Evolutionary conservation across 1,140 invertebrate genomes (phyloP).

Genomic region (Holotrichia oblita): DNA sequence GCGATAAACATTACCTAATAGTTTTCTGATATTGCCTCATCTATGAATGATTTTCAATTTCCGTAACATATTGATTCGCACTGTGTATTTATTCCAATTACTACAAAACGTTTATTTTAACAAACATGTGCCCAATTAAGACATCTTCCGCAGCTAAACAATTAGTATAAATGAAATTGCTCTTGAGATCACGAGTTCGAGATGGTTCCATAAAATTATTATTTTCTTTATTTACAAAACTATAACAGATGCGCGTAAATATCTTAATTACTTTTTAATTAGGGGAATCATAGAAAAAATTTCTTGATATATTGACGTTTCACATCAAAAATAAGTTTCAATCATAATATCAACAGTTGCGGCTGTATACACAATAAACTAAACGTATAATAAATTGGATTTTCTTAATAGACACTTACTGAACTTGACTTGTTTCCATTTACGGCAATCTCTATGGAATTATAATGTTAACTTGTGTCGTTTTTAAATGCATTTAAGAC

Average conservation of each 20-base stretch:
- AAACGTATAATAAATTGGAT: neutral
- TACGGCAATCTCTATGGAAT: neutral
- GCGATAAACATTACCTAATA: no score
- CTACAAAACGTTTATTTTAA: neutral
- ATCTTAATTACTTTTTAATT: conserved; percentile 5
- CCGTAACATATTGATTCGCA: no score
- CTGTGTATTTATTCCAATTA: no score
- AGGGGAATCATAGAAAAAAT: neutral
- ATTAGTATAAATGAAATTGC: conserved; percentile 6
- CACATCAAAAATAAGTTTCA: neutral
- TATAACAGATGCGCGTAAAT: neutral
- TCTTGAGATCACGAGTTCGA: conserved; percentile 1
- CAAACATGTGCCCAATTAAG: neutral
- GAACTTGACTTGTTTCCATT: neutral
- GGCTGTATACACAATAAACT: no score
- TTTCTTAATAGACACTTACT: neutral
- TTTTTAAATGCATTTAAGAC: no score
- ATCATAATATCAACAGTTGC: neutral
- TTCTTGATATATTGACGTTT: neutral
- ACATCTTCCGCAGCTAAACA: neutral
- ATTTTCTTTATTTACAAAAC: neutral
- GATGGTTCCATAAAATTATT: neutral
- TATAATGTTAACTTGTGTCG: no score
- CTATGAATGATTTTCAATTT: no score
- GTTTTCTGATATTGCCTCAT: no score